phyloP scores from a whole-genome alignment of 2,797 vertebrate species.

The Lacerta bilineata region DNA sequence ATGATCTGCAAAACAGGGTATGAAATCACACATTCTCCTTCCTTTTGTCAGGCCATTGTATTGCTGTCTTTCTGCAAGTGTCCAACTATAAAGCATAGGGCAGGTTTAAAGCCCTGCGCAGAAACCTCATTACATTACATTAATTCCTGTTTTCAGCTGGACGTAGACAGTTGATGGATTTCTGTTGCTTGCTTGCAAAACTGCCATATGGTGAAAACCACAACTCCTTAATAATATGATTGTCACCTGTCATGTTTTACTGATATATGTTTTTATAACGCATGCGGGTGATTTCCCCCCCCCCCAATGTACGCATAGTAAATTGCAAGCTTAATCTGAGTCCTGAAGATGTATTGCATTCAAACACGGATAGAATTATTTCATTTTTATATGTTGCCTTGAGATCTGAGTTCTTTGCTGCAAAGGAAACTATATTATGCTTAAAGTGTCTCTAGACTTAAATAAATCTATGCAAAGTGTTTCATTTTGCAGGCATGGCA shows the following conservation, averaged over 20 bases:
- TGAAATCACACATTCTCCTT: background rate
- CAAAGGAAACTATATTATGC: conserved; percentile 54
- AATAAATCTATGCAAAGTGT: conserved; percentile 59
- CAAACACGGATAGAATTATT: conserved; percentile 62
- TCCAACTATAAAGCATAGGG: background rate
- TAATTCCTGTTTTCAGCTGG: conserved; percentile 37
- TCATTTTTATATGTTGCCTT: conserved; percentile 66
- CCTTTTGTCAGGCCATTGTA: background rate
- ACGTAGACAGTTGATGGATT: conserved; percentile 36
- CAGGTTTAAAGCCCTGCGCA: conserved; percentile 28
- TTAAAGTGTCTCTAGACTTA: conserved; percentile 62
- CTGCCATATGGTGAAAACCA: conserved; percentile 57
- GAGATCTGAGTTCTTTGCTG: conserved; percentile 58
- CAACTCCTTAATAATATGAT: conserved; percentile 64
- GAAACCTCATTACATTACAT: conserved; percentile 41
- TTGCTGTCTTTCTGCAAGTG: background rate
- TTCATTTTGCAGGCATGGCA: conserved; percentile 64
- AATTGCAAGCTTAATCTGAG: conserved; percentile 72
- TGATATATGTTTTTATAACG: conserved; percentile 69
- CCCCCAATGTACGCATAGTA: conserved; percentile 48
- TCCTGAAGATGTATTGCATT: conserved; percentile 63
- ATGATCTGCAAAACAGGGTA: conserved; percentile 8
- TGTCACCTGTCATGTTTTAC: conserved; percentile 63
- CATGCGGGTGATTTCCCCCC: background rate
- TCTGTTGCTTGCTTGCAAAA: conserved; percentile 44